Evolutionary conservation across 2,113 vertebrate genomes (phyloP), one percentile per base, ranked within the genome.

Genomic region (Hemiscyllium ocellatum): DNA sequence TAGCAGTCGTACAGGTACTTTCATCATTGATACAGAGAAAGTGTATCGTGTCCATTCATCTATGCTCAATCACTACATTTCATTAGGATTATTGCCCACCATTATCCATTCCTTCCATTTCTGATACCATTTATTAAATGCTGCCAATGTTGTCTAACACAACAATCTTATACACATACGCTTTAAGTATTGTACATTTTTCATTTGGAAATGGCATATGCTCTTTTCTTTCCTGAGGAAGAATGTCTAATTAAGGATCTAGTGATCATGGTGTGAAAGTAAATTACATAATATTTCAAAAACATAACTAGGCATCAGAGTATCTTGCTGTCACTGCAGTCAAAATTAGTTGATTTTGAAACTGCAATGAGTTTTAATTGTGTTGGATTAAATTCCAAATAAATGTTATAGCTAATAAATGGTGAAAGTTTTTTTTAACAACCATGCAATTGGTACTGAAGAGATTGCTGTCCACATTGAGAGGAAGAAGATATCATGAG

Each of bases 351-450:
- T 66, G 2, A 70, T 37, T 69, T 56, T 90, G 5, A 29, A 95
- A 76, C 10, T 26, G 26, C 20, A 19, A 95, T 26, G 42, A 76
- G 24, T 76, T 76, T n/a, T 61, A 56, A 26, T 33, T 95, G 0
- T 95, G 29, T 52, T 26, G 29, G 94, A 70, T 95, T 95, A 47
- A 72, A 19, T 52, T 76, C 94, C 72, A 70, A 95, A 72, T 52
- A 95, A 72, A 47, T 72, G 69, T 95, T 95, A 50, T 52, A 52
- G 65, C 24, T 76, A 72, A 72, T 76, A 95, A 94, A 94, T 42
- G 33, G 37, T 94, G 65, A 70, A 69, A 26, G 20, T 22, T 94
- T 47, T 69, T 20, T 72, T 26, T 20, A 70, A 17, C 42, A 95
- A 76, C 94, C 33, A 52, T 72, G 37, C 68, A 68, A 42, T 93